These are phyloP conservation scores for Puffinus mauretanicus DNA, from an alignment of 2,113 vertebrate species.

Conservation along the genomic window DNA sequence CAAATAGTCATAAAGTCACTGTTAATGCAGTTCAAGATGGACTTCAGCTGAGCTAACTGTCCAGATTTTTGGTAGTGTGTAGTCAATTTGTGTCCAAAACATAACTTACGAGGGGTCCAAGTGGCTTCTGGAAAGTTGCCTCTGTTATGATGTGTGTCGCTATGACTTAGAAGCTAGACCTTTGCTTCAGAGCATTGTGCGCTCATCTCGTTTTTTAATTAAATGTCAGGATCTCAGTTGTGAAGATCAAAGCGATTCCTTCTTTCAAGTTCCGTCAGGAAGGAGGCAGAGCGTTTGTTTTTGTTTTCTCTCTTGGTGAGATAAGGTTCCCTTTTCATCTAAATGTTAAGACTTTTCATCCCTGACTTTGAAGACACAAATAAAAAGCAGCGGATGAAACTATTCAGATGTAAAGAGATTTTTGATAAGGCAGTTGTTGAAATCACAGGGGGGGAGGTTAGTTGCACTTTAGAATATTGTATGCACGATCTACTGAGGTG, in stretches of 20 bases:
- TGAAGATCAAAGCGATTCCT: slow-evolving; percentile 34
- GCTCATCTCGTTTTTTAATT: slow-evolving; percentile 22
- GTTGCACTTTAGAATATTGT: neutral
- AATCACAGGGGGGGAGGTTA: neutral
- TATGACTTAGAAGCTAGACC: neutral
- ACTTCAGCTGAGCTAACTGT: neutral
- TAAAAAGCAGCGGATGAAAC: slow-evolving; percentile 11
- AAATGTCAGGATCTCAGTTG: slow-evolving; percentile 45
- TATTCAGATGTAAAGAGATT: neutral
- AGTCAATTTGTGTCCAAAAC: neutral
- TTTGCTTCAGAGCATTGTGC: neutral
- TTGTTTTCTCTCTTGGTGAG: slow-evolving; percentile 12
- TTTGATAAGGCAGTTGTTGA: slow-evolving; percentile 38
- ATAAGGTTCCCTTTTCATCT: slow-evolving; percentile 39
- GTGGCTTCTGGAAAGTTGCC: neutral
- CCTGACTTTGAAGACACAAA: slow-evolving; percentile 19
- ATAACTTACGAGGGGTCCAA: neutral
- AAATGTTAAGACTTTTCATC: slow-evolving; percentile 38
- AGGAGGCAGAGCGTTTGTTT: neutral
- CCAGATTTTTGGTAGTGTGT: neutral
- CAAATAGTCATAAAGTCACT: neutral
- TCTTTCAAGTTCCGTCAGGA: neutral
- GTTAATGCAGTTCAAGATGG: neutral
- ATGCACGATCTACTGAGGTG: neutral
- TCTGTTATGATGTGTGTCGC: neutral